These are phyloP conservation scores for Monarcha castaneiventris DNA, from an alignment of 2,113 vertebrate genomes.

Conservation along the genomic window DNA sequence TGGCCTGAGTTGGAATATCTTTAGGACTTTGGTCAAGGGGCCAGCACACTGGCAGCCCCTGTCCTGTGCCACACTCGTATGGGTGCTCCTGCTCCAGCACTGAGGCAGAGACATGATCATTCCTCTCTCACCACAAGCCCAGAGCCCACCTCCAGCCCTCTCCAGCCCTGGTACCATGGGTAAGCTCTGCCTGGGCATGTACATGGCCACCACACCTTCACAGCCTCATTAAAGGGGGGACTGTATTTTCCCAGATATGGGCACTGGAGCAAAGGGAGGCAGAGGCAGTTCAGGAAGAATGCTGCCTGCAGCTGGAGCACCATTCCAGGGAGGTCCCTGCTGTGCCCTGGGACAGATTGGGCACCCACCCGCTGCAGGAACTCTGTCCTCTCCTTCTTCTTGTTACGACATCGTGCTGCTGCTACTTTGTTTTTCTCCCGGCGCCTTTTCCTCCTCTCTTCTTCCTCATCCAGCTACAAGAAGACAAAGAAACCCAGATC, in stretches of 20 bases:
- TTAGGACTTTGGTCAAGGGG: not conserved
- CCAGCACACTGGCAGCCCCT: not conserved
- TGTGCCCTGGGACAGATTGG: not conserved
- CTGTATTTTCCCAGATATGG: not conserved
- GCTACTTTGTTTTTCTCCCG: conserved; percentile 98
- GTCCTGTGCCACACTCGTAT: not conserved
- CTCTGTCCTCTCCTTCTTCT: conserved; percentile 96
- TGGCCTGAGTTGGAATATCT: not conserved
- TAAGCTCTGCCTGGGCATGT: not conserved
- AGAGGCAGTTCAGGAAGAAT: not conserved
- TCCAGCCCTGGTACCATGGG: not conserved
- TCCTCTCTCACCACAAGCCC: not conserved
- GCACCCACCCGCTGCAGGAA: conserved; percentile 89
- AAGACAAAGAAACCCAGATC: conserved; percentile 14
- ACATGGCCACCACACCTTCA: not conserved
- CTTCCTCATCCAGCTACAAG: conserved; percentile 88
- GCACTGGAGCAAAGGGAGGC: not conserved
- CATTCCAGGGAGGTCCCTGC: not conserved
- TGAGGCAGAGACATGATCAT: not conserved
- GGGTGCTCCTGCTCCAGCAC: not conserved
- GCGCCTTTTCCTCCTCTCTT: conserved; percentile 91
- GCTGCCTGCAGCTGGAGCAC: rapidly evolving
- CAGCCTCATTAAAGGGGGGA: rapidly evolving
- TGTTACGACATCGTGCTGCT: conserved; percentile 95
- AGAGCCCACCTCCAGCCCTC: not conserved